Evolutionary conservation across 2,113 vertebrate genomes (phyloP), one percentile per base, ranked within the genome.

Genomic region (Ammodytes dubius): DNA sequence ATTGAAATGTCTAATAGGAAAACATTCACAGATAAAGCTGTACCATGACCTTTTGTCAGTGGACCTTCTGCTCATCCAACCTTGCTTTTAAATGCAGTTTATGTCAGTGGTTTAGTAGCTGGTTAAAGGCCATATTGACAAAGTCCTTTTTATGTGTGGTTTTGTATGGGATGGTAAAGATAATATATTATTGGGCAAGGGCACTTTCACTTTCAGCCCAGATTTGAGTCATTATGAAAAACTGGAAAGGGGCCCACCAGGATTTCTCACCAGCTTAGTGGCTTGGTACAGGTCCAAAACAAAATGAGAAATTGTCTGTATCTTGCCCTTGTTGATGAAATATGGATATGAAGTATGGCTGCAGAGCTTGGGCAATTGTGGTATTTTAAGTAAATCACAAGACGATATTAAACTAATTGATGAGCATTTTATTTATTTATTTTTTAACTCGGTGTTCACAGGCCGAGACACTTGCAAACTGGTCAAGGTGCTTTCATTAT

Each of bases 1-100:
- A 70, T 19, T 35, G 56, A 63, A 57, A 59, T 69, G 54, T 77
- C 10, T 12, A 66, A 71, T 37, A 13, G 39, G 52, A 66, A 50
- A 68, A 70, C 17, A 59, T 9, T 19, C 35, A 66, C 46, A 35
- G 42, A 77, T 72, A 43, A 27, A 57, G 57, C 17, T 58, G 5
- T 40, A 17, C 59, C 39, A 45, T 59, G 37, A 43, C 67, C 65
- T 73, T 43, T 45, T 73, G 43, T 68, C 43, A 39, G 47, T 40
- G 56, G 27, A 63, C 15, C 0, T 72, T 49, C 54, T 40, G 27
- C 39, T 17, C 13, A 42, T 43, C 40, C 42, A 53, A 58, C 4
- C 27, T 54, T 67, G 9, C 27, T 63, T 53, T 70, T n/a, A 59
- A n/a, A 12, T 10, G 43, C 6, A 15, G 5, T 46, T 61, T 47